Percentiles rank a stretch among this genome's conserved stretches.
These are phyloP conservation scores for Strix aluco DNA, from an alignment of 2,113 vertebrate species.

Conservation along the genomic window DNA sequence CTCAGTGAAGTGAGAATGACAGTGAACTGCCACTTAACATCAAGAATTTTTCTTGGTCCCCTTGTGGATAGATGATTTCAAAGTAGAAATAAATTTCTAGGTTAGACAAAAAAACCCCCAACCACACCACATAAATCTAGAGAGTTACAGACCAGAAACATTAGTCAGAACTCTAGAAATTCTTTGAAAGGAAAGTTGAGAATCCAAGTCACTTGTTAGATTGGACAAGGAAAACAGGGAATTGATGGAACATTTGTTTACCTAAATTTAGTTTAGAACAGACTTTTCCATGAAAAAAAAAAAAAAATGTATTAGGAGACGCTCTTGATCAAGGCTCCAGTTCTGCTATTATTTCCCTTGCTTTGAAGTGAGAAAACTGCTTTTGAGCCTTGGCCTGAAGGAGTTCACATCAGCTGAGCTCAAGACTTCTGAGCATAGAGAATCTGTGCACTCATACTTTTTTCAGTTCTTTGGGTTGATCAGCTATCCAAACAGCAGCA, in stretches of 20 bases:
- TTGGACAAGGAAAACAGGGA: neutral
- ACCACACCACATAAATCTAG: neutral
- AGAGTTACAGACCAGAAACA: neutral
- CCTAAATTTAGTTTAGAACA: neutral
- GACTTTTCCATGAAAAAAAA: neutral
- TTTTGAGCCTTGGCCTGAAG: neutral
- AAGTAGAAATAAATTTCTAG: neutral
- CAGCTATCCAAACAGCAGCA: neutral
- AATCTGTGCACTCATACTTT: neutral
- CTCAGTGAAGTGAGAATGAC: neutral
- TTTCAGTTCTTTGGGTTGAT: neutral
- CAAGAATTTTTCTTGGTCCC: neutral
- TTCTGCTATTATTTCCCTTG: neutral
- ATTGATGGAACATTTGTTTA: neutral
- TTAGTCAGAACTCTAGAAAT: neutral
- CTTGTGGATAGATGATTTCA: neutral
- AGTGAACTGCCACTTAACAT: neutral
- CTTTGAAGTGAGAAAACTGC: neutral
- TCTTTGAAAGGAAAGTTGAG: neutral
- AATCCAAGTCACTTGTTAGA: neutral
- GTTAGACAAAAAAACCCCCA: neutral
- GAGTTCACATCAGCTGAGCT: neutral
- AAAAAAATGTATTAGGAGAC: neutral
- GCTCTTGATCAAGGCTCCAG: neutral
- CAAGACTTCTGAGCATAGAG: accelerated